Evolutionary conservation across 2,797 vertebrate genomes (phyloP).

Genomic region (Microctenopoma lineatum): DNA sequence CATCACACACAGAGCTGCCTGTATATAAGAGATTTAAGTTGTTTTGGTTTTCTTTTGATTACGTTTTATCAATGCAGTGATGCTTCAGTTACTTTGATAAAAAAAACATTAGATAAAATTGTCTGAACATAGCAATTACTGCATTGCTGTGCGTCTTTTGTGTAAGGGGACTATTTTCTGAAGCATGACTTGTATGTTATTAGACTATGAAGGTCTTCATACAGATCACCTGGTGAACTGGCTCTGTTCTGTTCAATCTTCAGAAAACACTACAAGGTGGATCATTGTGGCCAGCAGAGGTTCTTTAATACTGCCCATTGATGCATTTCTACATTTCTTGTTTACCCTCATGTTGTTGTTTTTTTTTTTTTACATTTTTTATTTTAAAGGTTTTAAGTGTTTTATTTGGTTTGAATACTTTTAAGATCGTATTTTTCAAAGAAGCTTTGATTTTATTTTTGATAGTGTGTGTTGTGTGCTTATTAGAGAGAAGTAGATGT

Average conservation of each 20-base stretch:
- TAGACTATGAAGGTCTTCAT: conserved; percentile 40
- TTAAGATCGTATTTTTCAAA: conserved; percentile 74
- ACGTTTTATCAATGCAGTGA: conserved; percentile 38
- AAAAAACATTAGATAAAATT: conserved; percentile 30
- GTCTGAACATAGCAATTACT: conserved; percentile 12
- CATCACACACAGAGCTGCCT: conserved; percentile 63
- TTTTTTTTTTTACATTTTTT: conserved; percentile 63
- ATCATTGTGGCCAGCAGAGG: conserved; percentile 32
- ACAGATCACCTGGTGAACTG: conserved; percentile 29
- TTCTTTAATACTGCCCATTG: conserved; percentile 41
- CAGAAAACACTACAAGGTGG: conserved; percentile 45
- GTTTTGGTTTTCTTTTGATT: conserved; percentile 45
- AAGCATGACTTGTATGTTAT: conserved; percentile 39
- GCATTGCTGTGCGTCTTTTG: conserved; percentile 20
- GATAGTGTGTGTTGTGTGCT: conserved; percentile 72
- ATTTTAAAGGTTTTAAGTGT: conserved; percentile 74
- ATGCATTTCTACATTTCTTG: conserved; percentile 65
- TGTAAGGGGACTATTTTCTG: conserved; percentile 38
- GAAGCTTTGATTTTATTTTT: conserved; percentile 79
- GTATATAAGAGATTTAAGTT: conserved; percentile 66
- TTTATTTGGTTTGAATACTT: conserved; percentile 56
- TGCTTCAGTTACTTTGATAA: conserved; percentile 38
- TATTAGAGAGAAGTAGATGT: conserved; percentile 60
- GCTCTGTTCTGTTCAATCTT: conserved; percentile 42
- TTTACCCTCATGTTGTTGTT: conserved; percentile 48